phyloP scores from a whole-genome alignment of 2,888 invertebrate species.

The Limenitis camilla region DNA sequence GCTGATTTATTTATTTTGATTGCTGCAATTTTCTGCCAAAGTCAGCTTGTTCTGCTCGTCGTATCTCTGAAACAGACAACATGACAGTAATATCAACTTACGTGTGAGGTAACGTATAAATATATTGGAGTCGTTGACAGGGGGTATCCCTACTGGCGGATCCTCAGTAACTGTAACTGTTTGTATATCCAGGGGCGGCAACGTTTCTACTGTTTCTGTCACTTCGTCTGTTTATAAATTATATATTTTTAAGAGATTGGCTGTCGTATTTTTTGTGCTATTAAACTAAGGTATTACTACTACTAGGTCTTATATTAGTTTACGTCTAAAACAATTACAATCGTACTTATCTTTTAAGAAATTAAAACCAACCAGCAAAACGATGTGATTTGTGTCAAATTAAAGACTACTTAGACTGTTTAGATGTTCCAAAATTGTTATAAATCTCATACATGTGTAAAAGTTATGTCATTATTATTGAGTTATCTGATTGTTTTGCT shows the following conservation, averaged over 20 bases:
- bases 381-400: too few relatives aligned
- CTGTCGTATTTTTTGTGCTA: constrained; percentile 60
- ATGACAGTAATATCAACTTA: constrained; percentile 51
- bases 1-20: too few relatives aligned
- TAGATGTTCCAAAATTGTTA: too few relatives aligned
- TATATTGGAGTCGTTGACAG: constrained; percentile 50
- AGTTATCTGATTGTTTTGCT: too few relatives aligned
- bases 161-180: constrained; percentile 38
- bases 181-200: constrained; percentile 38
- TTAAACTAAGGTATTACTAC: background rate
- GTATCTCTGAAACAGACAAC: constrained; percentile 48
- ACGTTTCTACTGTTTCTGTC: constrained; percentile 36
- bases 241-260: constrained; percentile 43
- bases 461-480: too few relatives aligned
- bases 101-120: constrained; percentile 67
- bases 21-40: too few relatives aligned
- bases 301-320: background rate
- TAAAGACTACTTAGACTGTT: too few relatives aligned
- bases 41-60: background rate
- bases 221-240: constrained; percentile 54
- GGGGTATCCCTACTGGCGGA: constrained; percentile 39
- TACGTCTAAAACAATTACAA: background rate
- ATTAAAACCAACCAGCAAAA: too few relatives aligned
- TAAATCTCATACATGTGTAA: too few relatives aligned
- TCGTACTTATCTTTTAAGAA: too few relatives aligned